A percentile compares a stretch with the other conserved stretches of the same genome.
Evolutionary conservation across 2,797 vertebrate genomes (phyloP).

Genomic region (Delichon dasypus): DNA sequence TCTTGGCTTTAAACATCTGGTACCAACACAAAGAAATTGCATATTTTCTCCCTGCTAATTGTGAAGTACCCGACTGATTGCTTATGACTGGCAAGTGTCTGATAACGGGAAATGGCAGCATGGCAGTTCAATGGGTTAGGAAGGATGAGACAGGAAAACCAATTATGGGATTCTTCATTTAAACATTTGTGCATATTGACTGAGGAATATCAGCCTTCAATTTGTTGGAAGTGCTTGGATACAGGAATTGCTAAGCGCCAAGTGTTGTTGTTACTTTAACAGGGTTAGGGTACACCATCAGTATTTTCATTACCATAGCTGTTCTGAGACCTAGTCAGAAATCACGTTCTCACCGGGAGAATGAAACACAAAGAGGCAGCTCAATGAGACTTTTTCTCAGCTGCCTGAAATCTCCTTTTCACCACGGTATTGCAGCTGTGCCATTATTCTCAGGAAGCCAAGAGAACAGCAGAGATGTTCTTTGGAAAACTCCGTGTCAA

Average conservation of each 20-base stretch:
- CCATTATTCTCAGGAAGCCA: not conserved
- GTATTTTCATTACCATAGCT: not conserved
- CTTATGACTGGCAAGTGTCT: conserved; percentile 27
- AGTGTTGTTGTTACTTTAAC: not conserved
- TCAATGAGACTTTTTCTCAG: not conserved
- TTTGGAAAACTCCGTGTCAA: not conserved
- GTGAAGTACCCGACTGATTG: conserved; percentile 29
- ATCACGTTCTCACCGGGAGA: not conserved
- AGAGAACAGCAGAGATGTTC: not conserved
- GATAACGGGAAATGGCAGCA: conserved; percentile 10
- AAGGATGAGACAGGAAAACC: conserved; percentile 1
- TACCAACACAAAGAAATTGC: not conserved
- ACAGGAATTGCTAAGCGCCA: not conserved
- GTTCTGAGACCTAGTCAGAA: not conserved
- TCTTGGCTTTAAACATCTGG: conserved; percentile 13
- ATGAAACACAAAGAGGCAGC: not conserved
- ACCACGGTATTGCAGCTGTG: not conserved
- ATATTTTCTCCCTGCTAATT: not conserved
- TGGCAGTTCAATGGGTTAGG: not conserved
- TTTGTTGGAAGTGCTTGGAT: not conserved
- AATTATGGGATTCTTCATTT: not conserved
- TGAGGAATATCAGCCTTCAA: not conserved
- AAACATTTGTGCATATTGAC: not conserved
- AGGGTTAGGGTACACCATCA: not conserved
- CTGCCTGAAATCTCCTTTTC: not conserved